These are phyloP conservation scores for Drosophila yooni DNA, from an alignment of 2,888 invertebrate genomes.

Conservation along the genomic window DNA sequence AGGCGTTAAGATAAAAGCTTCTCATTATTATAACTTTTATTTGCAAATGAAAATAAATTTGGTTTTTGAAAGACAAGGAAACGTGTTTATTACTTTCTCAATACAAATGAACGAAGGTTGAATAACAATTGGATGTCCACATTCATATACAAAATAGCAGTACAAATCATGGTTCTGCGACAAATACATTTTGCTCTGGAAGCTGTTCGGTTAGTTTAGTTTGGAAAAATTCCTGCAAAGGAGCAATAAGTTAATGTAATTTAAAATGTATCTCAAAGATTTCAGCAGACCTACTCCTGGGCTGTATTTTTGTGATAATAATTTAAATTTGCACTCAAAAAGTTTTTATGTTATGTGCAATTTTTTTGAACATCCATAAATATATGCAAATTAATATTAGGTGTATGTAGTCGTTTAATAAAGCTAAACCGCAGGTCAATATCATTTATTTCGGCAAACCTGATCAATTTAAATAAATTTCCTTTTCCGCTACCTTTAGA, in stretches of 20 bases:
- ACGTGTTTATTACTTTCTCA: slow-evolving; percentile 12
- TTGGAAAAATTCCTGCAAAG: neutral
- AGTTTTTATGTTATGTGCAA: neutral
- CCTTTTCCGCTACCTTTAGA: neutral
- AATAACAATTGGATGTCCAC: slow-evolving; percentile 27
- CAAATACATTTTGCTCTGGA: slow-evolving; percentile 33
- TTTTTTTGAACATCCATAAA: neutral
- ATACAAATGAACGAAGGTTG: slow-evolving; percentile 1
- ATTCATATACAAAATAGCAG: slow-evolving; percentile 13
- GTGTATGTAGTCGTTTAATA: neutral
- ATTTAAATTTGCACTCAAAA: neutral
- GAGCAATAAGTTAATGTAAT: neutral
- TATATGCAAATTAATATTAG: neutral
- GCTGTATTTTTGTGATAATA: neutral
- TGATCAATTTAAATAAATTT: neutral
- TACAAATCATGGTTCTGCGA: slow-evolving; percentile 66
- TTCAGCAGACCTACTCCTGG: neutral
- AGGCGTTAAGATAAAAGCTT: slow-evolving; percentile 21
- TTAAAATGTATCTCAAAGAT: neutral
- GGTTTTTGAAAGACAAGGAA: slow-evolving; percentile 29
- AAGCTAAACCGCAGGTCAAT: neutral
- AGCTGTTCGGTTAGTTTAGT: neutral
- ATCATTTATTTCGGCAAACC: neutral
- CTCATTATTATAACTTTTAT: slow-evolving; percentile 20
- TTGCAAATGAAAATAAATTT: neutral